Percentiles rank a stretch among this genome's conserved stretches.
phyloP scores from a whole-genome alignment of 1,140 invertebrate species.

The Scylla paramamosain region DNA sequence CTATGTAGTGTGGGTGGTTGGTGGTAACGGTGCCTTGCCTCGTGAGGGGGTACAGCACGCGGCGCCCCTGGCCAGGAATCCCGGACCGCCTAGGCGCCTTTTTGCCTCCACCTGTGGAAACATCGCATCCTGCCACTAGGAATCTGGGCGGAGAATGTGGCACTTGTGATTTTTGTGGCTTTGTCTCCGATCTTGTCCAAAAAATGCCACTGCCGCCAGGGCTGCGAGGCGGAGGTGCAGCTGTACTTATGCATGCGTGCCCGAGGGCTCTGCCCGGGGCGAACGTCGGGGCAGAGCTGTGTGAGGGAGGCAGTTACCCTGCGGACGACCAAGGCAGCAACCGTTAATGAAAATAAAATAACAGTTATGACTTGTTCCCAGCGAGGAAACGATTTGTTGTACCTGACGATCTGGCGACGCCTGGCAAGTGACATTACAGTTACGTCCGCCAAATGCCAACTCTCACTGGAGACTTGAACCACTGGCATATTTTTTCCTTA shows the following conservation, averaged over 20 bases:
- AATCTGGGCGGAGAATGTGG: constrained; percentile 13
- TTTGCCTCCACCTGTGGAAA: background rate
- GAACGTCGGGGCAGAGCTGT: background rate
- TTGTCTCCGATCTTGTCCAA: constrained; percentile 16
- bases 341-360: constrained; percentile 14
- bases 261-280: background rate
- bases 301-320: background rate
- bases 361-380: background rate
- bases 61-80: background rate
- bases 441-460: constrained; percentile 45
- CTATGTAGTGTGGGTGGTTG: background rate
- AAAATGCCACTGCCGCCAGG: background rate
- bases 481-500: background rate
- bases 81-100: background rate
- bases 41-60: background rate
- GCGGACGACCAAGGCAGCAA: background rate
- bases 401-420: background rate
- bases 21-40: background rate
- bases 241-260: background rate
- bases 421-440: constrained; percentile 56
- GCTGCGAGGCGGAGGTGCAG: background rate
- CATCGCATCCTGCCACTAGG: background rate
- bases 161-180: constrained; percentile 41
- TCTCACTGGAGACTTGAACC: background rate
- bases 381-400: background rate